A percentile compares a stretch with the other conserved stretches of the same genome.
phyloP scores from a whole-genome alignment of 2,888 invertebrate species.

The Glyphotaelius pellucidus region DNA sequence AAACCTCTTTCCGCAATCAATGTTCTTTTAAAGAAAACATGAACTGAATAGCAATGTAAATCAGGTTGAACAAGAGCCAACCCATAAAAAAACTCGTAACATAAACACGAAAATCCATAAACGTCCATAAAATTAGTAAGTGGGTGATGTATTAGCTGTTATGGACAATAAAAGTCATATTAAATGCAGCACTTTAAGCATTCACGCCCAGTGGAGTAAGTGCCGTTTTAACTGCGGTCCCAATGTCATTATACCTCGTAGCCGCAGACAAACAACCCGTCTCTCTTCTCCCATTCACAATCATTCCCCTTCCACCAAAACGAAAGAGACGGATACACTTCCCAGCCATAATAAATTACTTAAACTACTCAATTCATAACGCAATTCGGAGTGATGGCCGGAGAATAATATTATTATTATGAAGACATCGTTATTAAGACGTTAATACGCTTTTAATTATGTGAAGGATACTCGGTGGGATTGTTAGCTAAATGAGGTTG shows the following conservation, averaged over 20 bases:
- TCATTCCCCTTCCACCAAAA: neutral
- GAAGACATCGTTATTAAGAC: conserved; percentile 43
- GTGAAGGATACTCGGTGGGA: conserved; percentile 15
- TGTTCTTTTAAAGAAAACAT: neutral
- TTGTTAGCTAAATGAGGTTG: conserved; percentile 4
- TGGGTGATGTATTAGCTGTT: conserved; percentile 59
- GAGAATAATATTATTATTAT: conserved; percentile 33
- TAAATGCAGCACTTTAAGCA: conserved; percentile 50
- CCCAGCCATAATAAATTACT: conserved; percentile 46
- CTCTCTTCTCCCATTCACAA: conserved; percentile 44
- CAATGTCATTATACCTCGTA: conserved; percentile 62
- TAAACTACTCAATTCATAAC: conserved; percentile 61
- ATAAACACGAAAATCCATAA: conserved; percentile 53
- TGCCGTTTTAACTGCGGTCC: conserved; percentile 58
- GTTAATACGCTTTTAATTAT: conserved; percentile 37
- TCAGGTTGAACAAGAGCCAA: neutral
- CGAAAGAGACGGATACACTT: conserved; percentile 47
- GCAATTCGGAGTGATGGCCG: conserved; percentile 56
- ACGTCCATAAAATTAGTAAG: conserved; percentile 55
- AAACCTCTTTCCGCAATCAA: neutral
- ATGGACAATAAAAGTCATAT: conserved; percentile 64
- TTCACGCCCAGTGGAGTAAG: conserved; percentile 53
- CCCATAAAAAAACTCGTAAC: neutral
- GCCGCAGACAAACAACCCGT: conserved; percentile 27
- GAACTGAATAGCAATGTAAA: neutral